These are phyloP conservation scores for Gulo gulo DNA, from an alignment of 2,113 vertebrate species.

Conservation along the genomic window DNA sequence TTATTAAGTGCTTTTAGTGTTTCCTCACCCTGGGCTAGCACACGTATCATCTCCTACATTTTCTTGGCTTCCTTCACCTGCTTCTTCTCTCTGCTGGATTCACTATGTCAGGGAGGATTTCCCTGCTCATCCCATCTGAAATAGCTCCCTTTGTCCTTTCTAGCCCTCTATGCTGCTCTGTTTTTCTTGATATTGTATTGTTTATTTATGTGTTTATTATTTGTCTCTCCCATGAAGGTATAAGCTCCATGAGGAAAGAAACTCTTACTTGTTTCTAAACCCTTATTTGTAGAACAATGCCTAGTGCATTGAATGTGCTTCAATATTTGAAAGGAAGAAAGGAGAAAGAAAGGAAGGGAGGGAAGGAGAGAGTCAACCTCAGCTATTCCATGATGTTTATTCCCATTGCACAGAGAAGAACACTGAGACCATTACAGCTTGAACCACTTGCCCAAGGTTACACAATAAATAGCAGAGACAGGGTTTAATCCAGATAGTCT, in stretches of 20 bases:
- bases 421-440: not conserved
- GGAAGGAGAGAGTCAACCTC: not conserved
- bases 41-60: not conserved
- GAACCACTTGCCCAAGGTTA: not conserved
- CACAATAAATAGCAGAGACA: not conserved
- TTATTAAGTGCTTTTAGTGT: not conserved
- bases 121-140: not conserved
- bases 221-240: not conserved
- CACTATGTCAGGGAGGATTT: not conserved
- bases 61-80: not conserved
- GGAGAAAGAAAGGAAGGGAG: not conserved
- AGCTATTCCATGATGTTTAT: not conserved
- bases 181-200: not conserved
- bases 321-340: not conserved
- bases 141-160: not conserved
- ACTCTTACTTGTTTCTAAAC: not conserved
- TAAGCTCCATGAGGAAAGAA: not conserved
- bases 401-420: not conserved
- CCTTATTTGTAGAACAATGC: not conserved
- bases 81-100: not conserved
- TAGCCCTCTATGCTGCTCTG: not conserved
- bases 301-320: not conserved
- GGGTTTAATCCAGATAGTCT: not conserved
- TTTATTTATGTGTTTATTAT: not conserved
- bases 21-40: not conserved